Evolutionary conservation across 2,113 vertebrate species (phyloP).

Genomic region (Psammodynastes pulverulentus): DNA sequence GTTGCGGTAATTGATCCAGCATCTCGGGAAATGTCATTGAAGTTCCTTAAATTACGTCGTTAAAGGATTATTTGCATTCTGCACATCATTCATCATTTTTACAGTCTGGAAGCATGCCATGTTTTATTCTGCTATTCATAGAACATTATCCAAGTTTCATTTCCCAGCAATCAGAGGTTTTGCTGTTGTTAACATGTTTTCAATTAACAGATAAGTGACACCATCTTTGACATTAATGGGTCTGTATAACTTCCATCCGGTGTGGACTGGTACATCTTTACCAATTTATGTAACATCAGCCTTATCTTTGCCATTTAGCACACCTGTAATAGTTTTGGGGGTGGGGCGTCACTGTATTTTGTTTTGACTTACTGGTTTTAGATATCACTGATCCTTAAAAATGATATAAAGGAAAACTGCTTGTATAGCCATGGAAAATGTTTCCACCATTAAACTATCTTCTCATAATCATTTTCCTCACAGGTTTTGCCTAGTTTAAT

Average conservation of each 20-base stretch:
- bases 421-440: background rate
- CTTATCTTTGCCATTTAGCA: background rate
- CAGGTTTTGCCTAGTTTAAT: background rate
- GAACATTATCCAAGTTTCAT: background rate
- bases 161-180: background rate
- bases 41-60: background rate
- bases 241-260: background rate
- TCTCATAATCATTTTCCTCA: background rate
- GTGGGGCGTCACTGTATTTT: background rate
- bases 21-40: background rate
- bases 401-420: background rate
- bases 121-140: background rate
- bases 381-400: background rate
- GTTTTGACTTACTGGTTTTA: background rate
- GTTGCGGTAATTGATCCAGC: background rate
- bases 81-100: background rate
- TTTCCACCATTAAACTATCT: background rate
- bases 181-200: background rate
- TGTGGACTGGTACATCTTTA: background rate
- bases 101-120: background rate
- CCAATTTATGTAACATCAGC: background rate
- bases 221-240: background rate
- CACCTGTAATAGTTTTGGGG: background rate
- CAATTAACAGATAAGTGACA: background rate
- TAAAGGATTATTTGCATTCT: background rate